These are phyloP conservation scores for Chelidonichthys spinosus DNA, from an alignment of 2,797 vertebrate species.

Conservation along the genomic window DNA sequence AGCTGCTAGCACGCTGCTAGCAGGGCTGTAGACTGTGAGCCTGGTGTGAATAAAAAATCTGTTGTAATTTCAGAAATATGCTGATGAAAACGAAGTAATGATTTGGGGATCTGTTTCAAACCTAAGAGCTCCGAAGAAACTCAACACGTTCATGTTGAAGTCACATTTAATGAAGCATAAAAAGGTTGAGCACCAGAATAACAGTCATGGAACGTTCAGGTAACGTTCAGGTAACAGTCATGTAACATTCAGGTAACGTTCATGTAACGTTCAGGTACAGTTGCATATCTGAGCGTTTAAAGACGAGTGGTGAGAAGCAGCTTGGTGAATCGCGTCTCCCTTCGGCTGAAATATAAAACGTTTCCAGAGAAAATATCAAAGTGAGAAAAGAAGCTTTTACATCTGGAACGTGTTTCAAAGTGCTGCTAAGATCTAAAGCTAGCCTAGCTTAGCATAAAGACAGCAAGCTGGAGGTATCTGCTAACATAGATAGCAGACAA, in stretches of 20 bases:
- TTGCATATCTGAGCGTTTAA: constrained; percentile 56
- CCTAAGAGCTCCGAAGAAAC: too few species aligned
- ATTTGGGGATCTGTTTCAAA: too few species aligned
- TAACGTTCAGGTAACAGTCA: too few species aligned
- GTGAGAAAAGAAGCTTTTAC: neutral
- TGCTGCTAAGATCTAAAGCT: too few species aligned
- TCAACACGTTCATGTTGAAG: neutral
- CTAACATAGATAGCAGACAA: neutral
- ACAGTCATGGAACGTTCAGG: constrained; percentile 51
- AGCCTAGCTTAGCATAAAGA: constrained; percentile 10
- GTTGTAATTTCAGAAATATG: neutral
- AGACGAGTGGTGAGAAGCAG: constrained; percentile 47
- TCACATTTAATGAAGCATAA: constrained; percentile 81
- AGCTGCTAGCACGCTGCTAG: neutral
- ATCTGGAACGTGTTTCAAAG: too few species aligned
- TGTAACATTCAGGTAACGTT: too few species aligned
- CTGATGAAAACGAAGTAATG: too few species aligned
- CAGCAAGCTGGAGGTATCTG: neutral
- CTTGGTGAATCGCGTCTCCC: too few species aligned
- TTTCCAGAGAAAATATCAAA: neutral
- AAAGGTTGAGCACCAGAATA: constrained; percentile 52
- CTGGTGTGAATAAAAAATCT: neutral
- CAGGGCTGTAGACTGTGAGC: neutral
- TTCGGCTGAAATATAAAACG: neutral
- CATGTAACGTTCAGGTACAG: constrained; percentile 68